Percentiles rank a stretch among this genome's conserved stretches.
phyloP scores from a whole-genome alignment of 2,797 vertebrate genomes.

The Lithobates sylvaticus region DNA sequence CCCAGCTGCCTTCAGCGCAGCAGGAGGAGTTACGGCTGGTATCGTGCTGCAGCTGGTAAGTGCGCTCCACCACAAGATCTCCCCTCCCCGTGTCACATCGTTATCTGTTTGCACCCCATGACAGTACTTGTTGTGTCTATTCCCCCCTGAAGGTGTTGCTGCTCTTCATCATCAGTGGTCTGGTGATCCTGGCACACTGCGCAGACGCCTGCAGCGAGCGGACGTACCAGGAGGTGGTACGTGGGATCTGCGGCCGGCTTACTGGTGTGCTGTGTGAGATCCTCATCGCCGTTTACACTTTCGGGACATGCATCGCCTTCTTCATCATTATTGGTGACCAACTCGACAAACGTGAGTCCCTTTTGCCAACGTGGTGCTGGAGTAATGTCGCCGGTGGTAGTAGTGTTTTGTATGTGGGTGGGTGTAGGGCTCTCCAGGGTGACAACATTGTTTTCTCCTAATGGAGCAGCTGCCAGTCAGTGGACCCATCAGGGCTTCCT shows the following conservation, averaged over 20 bases:
- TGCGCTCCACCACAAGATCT: not conserved
- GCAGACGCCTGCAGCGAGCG: conserved; percentile 92
- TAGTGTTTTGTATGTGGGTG: too few species aligned
- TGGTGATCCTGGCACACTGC: conserved; percentile 95
- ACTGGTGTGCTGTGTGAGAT: conserved; percentile 89
- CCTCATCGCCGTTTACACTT: conserved; percentile 92
- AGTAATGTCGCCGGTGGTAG: too few species aligned
- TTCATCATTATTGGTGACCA: conserved; percentile 98
- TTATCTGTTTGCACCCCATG: not conserved
- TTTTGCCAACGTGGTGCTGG: too few species aligned
- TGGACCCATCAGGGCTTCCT: too few species aligned
- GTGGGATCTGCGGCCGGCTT: conserved; percentile 90
- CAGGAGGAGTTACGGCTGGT: conserved; percentile 87
- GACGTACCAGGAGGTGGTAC: conserved; percentile 97
- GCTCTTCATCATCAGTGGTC: conserved; percentile 93
- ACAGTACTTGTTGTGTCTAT: not conserved
- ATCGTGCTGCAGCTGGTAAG: conserved; percentile 91
- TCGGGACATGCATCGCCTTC: conserved; percentile 97
- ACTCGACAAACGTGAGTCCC: conserved; percentile 90
- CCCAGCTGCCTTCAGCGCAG: conserved; percentile 92
- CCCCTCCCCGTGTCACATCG: not conserved
- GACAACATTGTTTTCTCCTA: too few species aligned
- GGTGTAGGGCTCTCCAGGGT: too few species aligned
- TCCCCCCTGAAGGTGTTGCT: conserved; percentile 85
- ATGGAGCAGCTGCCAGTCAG: too few species aligned